Evolutionary conservation across 37 sponge, comb jelly and placozoan genomes (phyloP), one percentile per base, ranked within the genome.

Genomic region (Hexactinellida sp.): DNA sequence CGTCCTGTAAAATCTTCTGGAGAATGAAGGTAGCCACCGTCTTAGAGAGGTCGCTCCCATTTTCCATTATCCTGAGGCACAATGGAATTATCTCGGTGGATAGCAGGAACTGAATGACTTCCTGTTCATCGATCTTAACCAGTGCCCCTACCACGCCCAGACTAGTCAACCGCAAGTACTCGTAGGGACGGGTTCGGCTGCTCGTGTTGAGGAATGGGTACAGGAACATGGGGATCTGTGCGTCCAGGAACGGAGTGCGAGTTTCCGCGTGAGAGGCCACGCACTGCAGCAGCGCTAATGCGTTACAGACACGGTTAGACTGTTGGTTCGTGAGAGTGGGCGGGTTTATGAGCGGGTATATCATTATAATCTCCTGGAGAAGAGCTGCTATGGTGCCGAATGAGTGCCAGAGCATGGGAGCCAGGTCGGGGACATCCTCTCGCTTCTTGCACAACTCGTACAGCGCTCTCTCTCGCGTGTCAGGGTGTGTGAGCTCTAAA

Each of bases 221-320:
- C 36, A 97, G 86, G 84, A 93, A 97, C 82, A 92, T 89, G 1
- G 98, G 98, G 41, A 97, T 93, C 82, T 94, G 94, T 38, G 98
- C 95, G 38, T 87, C 87, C 25, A 97, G 86, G 85, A 97, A 97
- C 23, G 91, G 87, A 35, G 98, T 89, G 54, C 98, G 85, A 0
- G 98, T 97, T 36, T 97, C 98, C 1, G 94, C 90, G 63, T 97
- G 98, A 35, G 98, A 97, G 36, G 98, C 98, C 10, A 97, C 94
- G 88, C 98, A 97, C 87, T 97, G 98, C 39, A 97, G 88, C 1
- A 97, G 88, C 0, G 98, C 98, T 23, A 97, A 88, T 0, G 98
- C 95, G 90, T 97, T 97, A 88, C 98, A 97, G 55, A 97, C 98
- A 85, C 98, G 88, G 84, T 97, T 97, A 38, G 96, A 95, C 84